Percentiles rank a stretch among this genome's conserved stretches.
Conservation (phyloP, 1,140 invertebrate species). For the Drosophila orena region DNA sequence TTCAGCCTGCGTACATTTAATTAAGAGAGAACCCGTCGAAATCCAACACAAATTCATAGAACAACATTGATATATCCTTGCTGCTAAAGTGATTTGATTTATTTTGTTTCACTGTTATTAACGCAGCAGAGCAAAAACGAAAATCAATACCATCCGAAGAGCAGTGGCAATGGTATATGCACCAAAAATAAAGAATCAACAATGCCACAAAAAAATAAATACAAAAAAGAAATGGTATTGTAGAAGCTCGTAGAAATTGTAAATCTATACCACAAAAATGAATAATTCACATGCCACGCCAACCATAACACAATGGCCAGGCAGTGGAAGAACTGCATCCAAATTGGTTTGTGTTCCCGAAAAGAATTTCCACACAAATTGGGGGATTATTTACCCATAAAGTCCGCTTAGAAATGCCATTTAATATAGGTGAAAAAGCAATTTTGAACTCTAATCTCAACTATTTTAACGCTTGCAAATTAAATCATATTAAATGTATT, state of each 20-base stretch:
- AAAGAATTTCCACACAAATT: constrained; percentile 34
- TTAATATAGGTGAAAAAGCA: not conserved
- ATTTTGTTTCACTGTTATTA: constrained; percentile 55
- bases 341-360: constrained; percentile 44
- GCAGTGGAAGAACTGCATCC: constrained; percentile 23
- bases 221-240: constrained; percentile 24
- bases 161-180: constrained; percentile 8
- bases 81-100: constrained; percentile 69
- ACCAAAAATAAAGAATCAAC: constrained; percentile 43
- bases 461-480: no score
- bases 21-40: constrained; percentile 51
- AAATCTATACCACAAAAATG: constrained; percentile 71
- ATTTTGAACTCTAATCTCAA: no score
- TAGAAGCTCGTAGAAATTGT: constrained; percentile 63
- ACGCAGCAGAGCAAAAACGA: constrained; percentile 30
- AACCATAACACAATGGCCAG: constrained; percentile 36
- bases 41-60: constrained; percentile 43
- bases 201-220: constrained; percentile 13
- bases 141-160: constrained; percentile 43
- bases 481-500: no score
- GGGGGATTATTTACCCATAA: constrained; percentile 21
- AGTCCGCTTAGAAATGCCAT: not conserved
- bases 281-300: constrained; percentile 64
- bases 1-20: constrained; percentile 61
- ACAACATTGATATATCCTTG: constrained; percentile 33